Conservation (phyloP, 2,888 invertebrate genomes). For the Macroteleia sp. region DNA sequence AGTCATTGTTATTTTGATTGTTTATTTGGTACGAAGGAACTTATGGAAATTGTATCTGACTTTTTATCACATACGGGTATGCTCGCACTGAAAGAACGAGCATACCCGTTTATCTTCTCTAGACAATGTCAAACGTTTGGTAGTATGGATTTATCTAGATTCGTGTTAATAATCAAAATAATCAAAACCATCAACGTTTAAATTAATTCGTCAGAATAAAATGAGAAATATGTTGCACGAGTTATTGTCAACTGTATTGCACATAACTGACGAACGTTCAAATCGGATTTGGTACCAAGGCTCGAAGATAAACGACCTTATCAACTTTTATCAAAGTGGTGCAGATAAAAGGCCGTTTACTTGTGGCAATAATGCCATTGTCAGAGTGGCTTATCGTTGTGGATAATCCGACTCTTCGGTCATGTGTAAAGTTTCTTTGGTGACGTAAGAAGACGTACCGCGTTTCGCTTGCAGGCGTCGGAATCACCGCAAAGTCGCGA, state of each 20-base stretch:
- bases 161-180: no score
- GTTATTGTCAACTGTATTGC: no score
- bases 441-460: conserved; percentile 28
- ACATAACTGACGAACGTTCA: conserved; percentile 8
- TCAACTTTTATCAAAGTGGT: conserved; percentile 57
- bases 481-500: conserved; percentile 74
- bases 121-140: conserved; percentile 11
- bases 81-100: conserved; percentile 60
- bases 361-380: conserved; percentile 29
- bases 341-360: conserved; percentile 48
- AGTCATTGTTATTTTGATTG: conserved; percentile 62
- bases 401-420: neutral
- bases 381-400: conserved; percentile 41
- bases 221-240: no score
- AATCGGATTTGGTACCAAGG: conserved; percentile 6
- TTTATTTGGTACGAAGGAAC: conserved; percentile 14
- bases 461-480: conserved; percentile 76
- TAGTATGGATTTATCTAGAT: no score
- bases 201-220: no score
- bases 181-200: no score
- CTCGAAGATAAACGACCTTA: conserved; percentile 36
- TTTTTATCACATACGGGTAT: conserved; percentile 34
- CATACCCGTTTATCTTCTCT: conserved; percentile 44
- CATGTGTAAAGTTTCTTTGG: neutral
- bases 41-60: neutral